These are phyloP conservation scores for Rhynchomys soricoides DNA, from an alignment of 2,113 vertebrate species.

Conservation along the genomic window DNA sequence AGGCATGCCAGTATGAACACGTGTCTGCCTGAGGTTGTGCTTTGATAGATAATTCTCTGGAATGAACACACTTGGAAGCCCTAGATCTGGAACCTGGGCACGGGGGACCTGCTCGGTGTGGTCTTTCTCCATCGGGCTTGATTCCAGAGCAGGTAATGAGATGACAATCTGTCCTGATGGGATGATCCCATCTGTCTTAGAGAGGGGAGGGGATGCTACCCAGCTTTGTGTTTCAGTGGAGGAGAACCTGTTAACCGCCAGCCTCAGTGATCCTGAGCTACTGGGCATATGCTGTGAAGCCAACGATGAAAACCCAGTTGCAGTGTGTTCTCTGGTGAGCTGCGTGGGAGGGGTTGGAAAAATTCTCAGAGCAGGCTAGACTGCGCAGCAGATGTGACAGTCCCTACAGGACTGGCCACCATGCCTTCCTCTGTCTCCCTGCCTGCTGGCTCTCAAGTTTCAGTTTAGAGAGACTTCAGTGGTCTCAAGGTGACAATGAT, in stretches of 20 bases:
- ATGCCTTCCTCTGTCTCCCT: background rate
- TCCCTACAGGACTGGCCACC: background rate
- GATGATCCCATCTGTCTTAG: background rate
- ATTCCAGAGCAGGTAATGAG: background rate
- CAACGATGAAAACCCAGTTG: conserved; percentile 48
- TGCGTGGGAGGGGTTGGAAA: background rate
- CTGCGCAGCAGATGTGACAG: background rate
- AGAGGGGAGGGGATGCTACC: background rate
- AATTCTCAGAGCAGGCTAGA: background rate
- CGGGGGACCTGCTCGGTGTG: background rate
- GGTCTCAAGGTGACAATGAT: background rate
- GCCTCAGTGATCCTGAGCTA: conserved; percentile 48
- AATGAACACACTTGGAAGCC: background rate
- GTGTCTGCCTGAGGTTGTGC: conserved; percentile 42
- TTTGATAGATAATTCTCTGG: conserved; percentile 69
- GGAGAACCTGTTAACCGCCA: background rate
- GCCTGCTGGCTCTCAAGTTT: background rate
- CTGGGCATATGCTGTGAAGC: conserved; percentile 33
- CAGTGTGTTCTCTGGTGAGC: background rate
- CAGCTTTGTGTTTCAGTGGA: background rate
- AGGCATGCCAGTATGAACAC: conserved; percentile 58
- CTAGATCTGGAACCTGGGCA: background rate
- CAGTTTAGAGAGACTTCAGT: background rate
- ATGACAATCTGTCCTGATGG: background rate
- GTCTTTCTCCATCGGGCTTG: background rate